These are phyloP conservation scores for Drosophila truncata DNA, from an alignment of 1,140 invertebrate genomes.

Conservation along the genomic window DNA sequence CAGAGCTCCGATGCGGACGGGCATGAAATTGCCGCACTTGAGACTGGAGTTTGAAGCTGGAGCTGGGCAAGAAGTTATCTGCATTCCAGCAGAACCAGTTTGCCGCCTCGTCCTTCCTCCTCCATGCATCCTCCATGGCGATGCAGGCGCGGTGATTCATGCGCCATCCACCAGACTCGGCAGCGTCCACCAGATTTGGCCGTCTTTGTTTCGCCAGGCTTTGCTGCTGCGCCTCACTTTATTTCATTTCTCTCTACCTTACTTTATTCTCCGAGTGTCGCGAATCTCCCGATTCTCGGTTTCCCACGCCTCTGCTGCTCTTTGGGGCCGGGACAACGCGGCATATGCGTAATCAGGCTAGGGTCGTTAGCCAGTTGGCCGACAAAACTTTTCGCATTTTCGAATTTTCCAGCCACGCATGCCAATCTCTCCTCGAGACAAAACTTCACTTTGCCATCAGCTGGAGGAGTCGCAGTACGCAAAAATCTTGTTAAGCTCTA, in stretches of 20 bases:
- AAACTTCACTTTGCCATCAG: constrained; percentile 57
- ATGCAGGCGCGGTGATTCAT: constrained; percentile 74
- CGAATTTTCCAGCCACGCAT: constrained; percentile 59
- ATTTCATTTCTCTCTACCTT: not conserved
- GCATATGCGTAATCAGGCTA: constrained; percentile 79
- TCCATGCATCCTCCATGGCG: constrained; percentile 6
- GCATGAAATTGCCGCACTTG: constrained; percentile 68
- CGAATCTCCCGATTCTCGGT: constrained; percentile 55
- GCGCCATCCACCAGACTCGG: constrained; percentile 68
- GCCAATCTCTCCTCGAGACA: constrained; percentile 53
- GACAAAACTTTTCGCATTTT: constrained; percentile 67
- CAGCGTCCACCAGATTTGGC: constrained; percentile 65
- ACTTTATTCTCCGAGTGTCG: constrained; percentile 38
- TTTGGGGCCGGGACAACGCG: constrained; percentile 40
- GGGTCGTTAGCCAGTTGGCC: constrained; percentile 73
- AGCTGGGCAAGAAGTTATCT: constrained; percentile 65
- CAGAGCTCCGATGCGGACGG: constrained; percentile 54
- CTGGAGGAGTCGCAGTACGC: constrained; percentile 27
- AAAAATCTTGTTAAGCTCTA: constrained; percentile 65
- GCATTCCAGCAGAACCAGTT: constrained; percentile 72
- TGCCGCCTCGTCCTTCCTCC: constrained; percentile 13
- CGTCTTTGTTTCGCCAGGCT: constrained; percentile 41
- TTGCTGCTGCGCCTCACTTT: constrained; percentile 30
- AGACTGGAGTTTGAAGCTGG: constrained; percentile 27
- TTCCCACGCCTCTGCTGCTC: constrained; percentile 27